These are phyloP conservation scores for Coreius guichenoti DNA, from an alignment of 2,797 vertebrate genomes.

Conservation along the genomic window DNA sequence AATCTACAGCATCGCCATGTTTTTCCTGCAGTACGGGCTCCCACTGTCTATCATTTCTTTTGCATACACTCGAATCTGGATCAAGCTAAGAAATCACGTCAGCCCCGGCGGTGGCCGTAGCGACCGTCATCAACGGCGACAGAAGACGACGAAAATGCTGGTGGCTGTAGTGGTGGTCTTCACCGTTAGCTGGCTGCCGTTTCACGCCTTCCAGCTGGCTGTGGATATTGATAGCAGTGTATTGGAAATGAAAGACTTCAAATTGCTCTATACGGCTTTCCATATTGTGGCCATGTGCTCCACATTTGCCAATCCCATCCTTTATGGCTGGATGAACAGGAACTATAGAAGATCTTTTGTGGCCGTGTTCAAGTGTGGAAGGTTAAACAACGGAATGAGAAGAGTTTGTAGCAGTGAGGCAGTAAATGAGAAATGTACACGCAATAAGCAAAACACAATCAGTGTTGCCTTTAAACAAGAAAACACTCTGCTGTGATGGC, in stretches of 20 bases:
- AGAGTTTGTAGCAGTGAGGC: conserved; percentile 51
- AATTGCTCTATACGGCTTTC: conserved; percentile 91
- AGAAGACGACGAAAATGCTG: conserved; percentile 95
- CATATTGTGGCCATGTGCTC: conserved; percentile 96
- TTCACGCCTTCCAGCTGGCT: conserved; percentile 92
- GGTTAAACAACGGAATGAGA: conserved; percentile 52
- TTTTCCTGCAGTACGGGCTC: conserved; percentile 88
- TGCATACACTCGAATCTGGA: conserved; percentile 91
- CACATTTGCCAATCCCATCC: conserved; percentile 92
- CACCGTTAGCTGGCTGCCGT: conserved; percentile 92
- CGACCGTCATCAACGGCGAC: conserved; percentile 80
- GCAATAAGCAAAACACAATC: conserved; percentile 37
- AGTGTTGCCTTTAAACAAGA: conserved; percentile 35
- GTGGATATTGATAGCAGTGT: conserved; percentile 90
- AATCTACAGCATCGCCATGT: conserved; percentile 88
- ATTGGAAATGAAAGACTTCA: conserved; percentile 88
- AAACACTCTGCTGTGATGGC: conserved; percentile 42
- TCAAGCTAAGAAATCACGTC: conserved; percentile 85
- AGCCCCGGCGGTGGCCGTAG: conserved; percentile 74
- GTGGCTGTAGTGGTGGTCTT: conserved; percentile 93
- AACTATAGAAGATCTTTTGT: conserved; percentile 92
- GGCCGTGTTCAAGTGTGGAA: conserved; percentile 84
- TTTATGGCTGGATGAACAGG: conserved; percentile 98
- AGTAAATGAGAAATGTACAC: conserved; percentile 53
- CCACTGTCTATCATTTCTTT: conserved; percentile 89